phyloP scores from a whole-genome alignment of 2,797 vertebrate species.

The Coregonus suidteri region DNA sequence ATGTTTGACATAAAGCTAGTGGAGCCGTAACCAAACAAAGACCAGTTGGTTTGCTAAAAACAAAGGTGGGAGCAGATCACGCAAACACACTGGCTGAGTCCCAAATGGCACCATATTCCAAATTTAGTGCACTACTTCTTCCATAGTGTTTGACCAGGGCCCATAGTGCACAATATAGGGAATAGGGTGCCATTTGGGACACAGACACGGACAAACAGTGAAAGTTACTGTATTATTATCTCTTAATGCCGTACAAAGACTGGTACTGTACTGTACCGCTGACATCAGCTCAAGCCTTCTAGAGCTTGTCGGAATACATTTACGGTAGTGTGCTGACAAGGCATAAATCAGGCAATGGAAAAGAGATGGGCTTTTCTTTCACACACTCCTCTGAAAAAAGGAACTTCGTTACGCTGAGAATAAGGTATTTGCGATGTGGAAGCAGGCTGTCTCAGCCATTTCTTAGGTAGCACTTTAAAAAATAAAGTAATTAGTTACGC shows the following conservation, averaged over 20 bases:
- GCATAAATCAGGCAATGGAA: slow-evolving; percentile 35
- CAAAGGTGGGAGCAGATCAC: slow-evolving; percentile 25
- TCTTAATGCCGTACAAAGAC: neutral
- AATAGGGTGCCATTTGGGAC: too few species aligned
- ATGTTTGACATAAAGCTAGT: slow-evolving; percentile 38
- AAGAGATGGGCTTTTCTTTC: slow-evolving; percentile 15
- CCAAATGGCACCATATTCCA: too few species aligned
- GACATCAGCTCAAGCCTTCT: slow-evolving; percentile 6
- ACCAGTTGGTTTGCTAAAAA: neutral
- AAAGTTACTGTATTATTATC: neutral
- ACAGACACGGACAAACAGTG: too few species aligned
- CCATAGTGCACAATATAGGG: neutral
- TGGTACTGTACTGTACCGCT: slow-evolving; percentile 25
- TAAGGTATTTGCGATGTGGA: neutral
- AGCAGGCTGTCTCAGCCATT: neutral
- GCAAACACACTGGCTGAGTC: slow-evolving; percentile 14
- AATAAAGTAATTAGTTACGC: neutral
- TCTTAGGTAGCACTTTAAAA: neutral
- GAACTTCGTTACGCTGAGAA: neutral
- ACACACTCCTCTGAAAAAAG: neutral
- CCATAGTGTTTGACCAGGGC: neutral
- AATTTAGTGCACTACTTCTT: neutral
- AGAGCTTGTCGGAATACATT: slow-evolving; percentile 12
- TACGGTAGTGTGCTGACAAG: slow-evolving; percentile 16
- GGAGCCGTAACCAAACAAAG: neutral